phyloP scores from a whole-genome alignment of 2,888 invertebrate species.

The Nymphalis c-album region DNA sequence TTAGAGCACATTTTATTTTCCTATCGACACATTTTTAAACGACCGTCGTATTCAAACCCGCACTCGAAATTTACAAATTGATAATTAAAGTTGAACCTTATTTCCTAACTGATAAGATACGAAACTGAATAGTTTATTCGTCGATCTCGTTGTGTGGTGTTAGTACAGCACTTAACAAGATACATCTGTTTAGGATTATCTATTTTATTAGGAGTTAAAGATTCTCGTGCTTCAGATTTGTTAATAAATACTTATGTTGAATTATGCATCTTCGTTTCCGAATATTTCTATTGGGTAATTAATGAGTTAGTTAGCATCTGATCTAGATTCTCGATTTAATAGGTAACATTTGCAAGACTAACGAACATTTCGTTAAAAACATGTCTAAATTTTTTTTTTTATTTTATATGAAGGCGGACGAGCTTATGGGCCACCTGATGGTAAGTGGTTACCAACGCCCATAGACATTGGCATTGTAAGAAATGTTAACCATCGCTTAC shows the following conservation, averaged over 20 bases:
- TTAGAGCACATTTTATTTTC: slow-evolving; percentile 15
- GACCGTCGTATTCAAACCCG: not conserved
- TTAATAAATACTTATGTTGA: slow-evolving; percentile 6
- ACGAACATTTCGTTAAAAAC: not conserved
- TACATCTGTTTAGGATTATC: slow-evolving; percentile 27
- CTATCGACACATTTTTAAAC: slow-evolving; percentile 19
- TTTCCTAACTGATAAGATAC: not conserved
- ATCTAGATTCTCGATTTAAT: slow-evolving; percentile 18
- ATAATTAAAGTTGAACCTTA: not conserved
- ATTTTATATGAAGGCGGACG: too few species aligned
- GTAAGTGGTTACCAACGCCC: too few species aligned
- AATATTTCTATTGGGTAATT: not conserved
- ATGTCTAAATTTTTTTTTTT: not conserved
- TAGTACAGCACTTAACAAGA: slow-evolving; percentile 10
- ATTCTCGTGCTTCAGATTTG: not conserved
- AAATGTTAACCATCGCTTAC: too few species aligned
- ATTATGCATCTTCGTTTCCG: slow-evolving; percentile 2
- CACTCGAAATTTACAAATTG: not conserved
- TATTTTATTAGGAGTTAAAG: slow-evolving; percentile 23
- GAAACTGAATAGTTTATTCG: not conserved
- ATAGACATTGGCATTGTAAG: too few species aligned
- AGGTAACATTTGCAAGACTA: slow-evolving; percentile 1
- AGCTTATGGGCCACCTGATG: too few species aligned
- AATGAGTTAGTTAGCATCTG: slow-evolving; percentile 11
- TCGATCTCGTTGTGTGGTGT: slow-evolving; percentile 5